Conservation (phyloP, 2,797 vertebrate genomes). For the Hypotaenidia okinawae region DNA sequence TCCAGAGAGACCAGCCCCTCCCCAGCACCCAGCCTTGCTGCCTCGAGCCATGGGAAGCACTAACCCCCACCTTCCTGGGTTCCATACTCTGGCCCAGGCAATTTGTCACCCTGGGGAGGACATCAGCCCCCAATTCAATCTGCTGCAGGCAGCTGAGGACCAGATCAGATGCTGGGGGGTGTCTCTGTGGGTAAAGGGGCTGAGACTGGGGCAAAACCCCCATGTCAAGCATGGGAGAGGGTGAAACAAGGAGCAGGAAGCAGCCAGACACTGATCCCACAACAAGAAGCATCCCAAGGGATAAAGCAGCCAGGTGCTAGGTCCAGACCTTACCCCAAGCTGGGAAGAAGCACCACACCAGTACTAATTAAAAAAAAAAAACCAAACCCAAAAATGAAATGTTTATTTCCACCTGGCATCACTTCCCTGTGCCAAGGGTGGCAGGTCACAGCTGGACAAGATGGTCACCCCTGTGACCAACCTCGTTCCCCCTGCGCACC, state of each 20-base stretch:
- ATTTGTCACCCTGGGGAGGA: neutral
- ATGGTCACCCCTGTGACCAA: neutral
- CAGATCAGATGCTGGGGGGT: neutral
- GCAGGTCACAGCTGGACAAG: neutral
- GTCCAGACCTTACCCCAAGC: neutral
- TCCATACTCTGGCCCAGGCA: fast-evolving
- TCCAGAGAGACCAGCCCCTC: neutral
- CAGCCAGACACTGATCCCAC: fast-evolving
- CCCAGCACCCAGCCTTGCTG: neutral
- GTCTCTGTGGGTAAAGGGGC: fast-evolving
- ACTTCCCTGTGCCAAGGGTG: neutral
- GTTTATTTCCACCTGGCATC: constrained; percentile 62
- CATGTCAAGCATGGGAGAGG: too few relatives aligned
- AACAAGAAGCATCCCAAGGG: fast-evolving
- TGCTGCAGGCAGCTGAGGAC: neutral
- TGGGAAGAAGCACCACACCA: fast-evolving
- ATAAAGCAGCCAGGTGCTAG: neutral
- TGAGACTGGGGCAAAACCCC: neutral
- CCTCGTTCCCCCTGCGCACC: fast-evolving
- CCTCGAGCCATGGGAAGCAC: fast-evolving
- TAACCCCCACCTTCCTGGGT: fast-evolving
- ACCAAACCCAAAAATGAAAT: constrained; percentile 28
- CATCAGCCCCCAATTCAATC: neutral
- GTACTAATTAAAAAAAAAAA: neutral
- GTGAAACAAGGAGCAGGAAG: fast-evolving